Base-by-base conservation (phyloP, 2,113 vertebrate genomes). In the Podarcis muralis region DNA sequence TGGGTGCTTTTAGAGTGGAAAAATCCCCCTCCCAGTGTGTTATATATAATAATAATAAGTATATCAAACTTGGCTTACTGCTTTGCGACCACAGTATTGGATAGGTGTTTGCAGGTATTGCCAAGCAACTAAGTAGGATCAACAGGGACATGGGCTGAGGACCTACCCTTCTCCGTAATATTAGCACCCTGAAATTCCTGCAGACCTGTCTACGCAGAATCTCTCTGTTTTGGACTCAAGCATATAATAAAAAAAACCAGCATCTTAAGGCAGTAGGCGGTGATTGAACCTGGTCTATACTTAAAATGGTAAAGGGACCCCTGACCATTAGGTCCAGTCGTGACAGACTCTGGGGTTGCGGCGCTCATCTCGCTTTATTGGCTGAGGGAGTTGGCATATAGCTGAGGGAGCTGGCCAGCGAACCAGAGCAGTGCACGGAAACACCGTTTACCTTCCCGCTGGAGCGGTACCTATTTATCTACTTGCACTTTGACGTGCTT, bases 171-270 rank as follows among this genome's bases (percentile, higher is more conserved):
- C 40, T 27, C 30, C 9, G 1, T 35, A 27, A 43, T 2, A 2
- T 43, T 25, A 43, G 16, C 23, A 11, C 23, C 30, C 4, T 48
- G 87, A 53, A 6, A 78, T 27, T 65, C 79, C 79, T 32, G 3
- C 27, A 82, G 91, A 92, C 90, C 89, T 68, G 79, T 71, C 57
- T 71, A 83, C 48, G 82, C 74, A 66, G 89, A 93, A 93, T 37
- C 5, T 37, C 5, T 35, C 85, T 35, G 57, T 40, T 32, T 25
- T 86, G 37, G 84, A 79, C 37, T 43, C 6, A 57, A 75, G 27
- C 68, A 90, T 75, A 86, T 74, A 35, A 27, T 35, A 57, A 85
- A 23, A 86, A 6, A 83, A 86, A 86, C 48, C 74, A 80, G 75
- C 90, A 84, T 11, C 23, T 71, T 35, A 75, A 76, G 83, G 43